Conservation (phyloP, 2,797 vertebrate species). For the Spondyliosoma cantharus region DNA sequence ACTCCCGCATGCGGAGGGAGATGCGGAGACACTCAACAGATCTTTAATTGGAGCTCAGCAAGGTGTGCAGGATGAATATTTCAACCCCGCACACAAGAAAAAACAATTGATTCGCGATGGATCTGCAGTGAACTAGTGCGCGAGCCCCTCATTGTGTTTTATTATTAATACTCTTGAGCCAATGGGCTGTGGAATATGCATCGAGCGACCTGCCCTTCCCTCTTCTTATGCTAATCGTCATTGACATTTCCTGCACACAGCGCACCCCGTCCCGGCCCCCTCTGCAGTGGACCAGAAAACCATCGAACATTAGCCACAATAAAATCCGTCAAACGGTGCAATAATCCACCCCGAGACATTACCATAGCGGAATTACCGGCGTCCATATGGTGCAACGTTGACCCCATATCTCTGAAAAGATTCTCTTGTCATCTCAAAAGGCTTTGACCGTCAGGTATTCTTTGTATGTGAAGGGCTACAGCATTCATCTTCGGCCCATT, state of each 20-base stretch:
- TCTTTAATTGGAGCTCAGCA: slow-evolving; percentile 67
- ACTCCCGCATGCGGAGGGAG: slow-evolving; percentile 29
- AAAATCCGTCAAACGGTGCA: slow-evolving; percentile 58
- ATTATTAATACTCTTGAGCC: slow-evolving; percentile 80
- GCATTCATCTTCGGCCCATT: slow-evolving; percentile 71
- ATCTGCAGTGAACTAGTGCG: slow-evolving; percentile 58
- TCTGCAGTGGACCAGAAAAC: slow-evolving; percentile 73
- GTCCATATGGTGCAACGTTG: slow-evolving; percentile 23
- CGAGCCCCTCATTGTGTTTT: slow-evolving; percentile 72
- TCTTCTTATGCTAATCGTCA: slow-evolving; percentile 82
- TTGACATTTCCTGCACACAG: slow-evolving; percentile 75
- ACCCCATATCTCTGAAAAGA: slow-evolving; percentile 49
- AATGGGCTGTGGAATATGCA: slow-evolving; percentile 79
- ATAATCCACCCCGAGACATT: slow-evolving; percentile 55
- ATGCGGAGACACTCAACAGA: slow-evolving; percentile 28
- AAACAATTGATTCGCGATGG: slow-evolving; percentile 62
- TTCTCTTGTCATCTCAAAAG: slow-evolving; percentile 53
- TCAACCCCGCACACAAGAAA: slow-evolving; percentile 40
- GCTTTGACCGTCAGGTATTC: slow-evolving; percentile 68
- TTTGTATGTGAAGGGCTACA: slow-evolving; percentile 66
- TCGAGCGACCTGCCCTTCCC: slow-evolving; percentile 76
- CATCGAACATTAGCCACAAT: slow-evolving; percentile 67
- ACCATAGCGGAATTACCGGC: slow-evolving; percentile 53
- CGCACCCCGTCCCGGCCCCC: slow-evolving; percentile 36
- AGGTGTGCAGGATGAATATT: slow-evolving; percentile 70